Percentiles rank a stretch among this genome's conserved stretches.
Evolutionary conservation across 2,888 invertebrate genomes (phyloP).

Genomic region (Hartigia nigra): DNA sequence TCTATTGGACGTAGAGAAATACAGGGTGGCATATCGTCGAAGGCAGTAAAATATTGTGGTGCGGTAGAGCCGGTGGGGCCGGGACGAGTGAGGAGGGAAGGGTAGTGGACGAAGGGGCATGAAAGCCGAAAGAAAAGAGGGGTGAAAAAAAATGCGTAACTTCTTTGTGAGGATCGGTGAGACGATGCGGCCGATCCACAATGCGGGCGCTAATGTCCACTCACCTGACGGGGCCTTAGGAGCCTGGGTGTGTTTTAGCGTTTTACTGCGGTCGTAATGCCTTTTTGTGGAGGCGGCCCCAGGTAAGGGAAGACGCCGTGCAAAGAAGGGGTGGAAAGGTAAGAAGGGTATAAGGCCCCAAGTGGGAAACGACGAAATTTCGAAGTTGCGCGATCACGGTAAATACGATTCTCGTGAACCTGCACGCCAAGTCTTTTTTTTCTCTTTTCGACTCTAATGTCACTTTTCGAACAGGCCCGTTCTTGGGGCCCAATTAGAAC

Average conservation of each 20-base stretch:
- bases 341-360: background rate
- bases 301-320: slow-evolving; percentile 33
- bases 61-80: background rate
- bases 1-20: background rate
- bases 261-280: slow-evolving; percentile 47
- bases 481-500: background rate
- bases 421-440: background rate
- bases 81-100: background rate
- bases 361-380: slow-evolving; percentile 28
- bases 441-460: background rate
- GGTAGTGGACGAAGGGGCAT: background rate
- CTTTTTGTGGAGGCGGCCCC: slow-evolving; percentile 28
- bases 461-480: background rate
- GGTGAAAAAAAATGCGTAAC: background rate
- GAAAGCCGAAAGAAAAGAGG: background rate
- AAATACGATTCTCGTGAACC: slow-evolving; percentile 14
- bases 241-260: slow-evolving; percentile 45
- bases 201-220: slow-evolving; percentile 54
- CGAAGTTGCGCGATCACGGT: slow-evolving; percentile 26
- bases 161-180: background rate
- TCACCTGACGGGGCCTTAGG: slow-evolving; percentile 31
- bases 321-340: slow-evolving; percentile 7
- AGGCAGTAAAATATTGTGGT: background rate
- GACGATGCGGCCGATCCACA: slow-evolving; percentile 49
- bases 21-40: background rate